Conservation (phyloP, 2,888 invertebrate species). For the Yponomeuta sedellus region DNA sequence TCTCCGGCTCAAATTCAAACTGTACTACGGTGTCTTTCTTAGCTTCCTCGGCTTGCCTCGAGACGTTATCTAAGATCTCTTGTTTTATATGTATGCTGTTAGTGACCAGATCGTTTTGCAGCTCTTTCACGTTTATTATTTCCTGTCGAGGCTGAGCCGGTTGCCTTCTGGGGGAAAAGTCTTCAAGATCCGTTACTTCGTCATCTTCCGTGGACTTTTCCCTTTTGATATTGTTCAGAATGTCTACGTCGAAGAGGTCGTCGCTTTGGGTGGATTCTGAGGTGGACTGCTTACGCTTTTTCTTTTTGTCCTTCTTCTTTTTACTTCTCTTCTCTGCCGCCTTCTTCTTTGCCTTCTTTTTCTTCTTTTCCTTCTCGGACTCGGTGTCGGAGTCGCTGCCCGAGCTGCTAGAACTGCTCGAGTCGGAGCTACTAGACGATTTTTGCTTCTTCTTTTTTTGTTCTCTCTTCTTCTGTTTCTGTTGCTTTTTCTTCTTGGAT, state of each 20-base stretch:
- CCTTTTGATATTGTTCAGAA: constrained; percentile 64
- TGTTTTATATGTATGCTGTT: constrained; percentile 56
- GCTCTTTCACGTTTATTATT: constrained; percentile 65
- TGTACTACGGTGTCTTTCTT: constrained; percentile 10
- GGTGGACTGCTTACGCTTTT: constrained; percentile 40
- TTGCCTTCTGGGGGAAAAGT: constrained; percentile 50
- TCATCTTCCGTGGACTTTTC: constrained; percentile 61
- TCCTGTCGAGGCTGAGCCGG: constrained; percentile 32
- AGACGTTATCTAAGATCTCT: constrained; percentile 36
- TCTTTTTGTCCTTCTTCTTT: constrained; percentile 33
- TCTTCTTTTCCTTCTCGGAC: constrained; percentile 30
- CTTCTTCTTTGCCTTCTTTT: constrained; percentile 25
- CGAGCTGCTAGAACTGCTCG: constrained; percentile 28
- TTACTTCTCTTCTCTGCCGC: constrained; percentile 29
- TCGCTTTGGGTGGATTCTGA: constrained; percentile 49
- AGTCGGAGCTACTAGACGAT: constrained; percentile 43
- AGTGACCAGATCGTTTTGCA: constrained; percentile 64
- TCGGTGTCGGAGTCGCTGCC: constrained; percentile 44
- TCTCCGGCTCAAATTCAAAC: constrained; percentile 21
- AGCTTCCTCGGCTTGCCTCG: constrained; percentile 9
- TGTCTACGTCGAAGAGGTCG: constrained; percentile 58
- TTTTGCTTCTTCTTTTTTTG: constrained; percentile 50
- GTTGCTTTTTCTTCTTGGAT: constrained; percentile 47
- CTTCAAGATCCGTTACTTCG: constrained; percentile 14
- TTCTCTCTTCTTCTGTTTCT: constrained; percentile 47